Conservation (phyloP, 2,888 invertebrate species). For the Apodemia zela region DNA sequence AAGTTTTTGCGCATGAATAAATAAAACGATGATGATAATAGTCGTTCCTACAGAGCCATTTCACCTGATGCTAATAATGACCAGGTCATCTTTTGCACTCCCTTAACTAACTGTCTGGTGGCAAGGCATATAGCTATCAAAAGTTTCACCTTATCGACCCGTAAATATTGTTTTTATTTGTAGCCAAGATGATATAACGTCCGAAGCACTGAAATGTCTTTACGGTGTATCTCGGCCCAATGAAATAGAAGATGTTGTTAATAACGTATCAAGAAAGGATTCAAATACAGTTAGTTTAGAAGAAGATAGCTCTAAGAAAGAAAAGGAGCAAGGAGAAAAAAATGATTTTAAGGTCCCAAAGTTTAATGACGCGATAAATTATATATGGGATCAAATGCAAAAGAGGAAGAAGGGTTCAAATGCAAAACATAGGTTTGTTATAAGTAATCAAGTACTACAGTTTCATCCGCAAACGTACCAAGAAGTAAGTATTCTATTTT, state of each 20-base stretch:
- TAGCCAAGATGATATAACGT: conserved; percentile 66
- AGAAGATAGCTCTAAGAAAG: conserved; percentile 62
- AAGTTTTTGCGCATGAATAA: too few species aligned
- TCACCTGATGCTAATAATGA: too few species aligned
- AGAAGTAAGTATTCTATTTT: conserved; percentile 78
- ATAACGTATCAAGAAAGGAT: conserved; percentile 66
- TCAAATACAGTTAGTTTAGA: conserved; percentile 46
- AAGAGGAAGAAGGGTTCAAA: conserved; percentile 80
- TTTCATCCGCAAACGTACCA: conserved; percentile 86
- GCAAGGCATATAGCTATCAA: too few species aligned
- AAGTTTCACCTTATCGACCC: too few species aligned
- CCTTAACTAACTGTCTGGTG: too few species aligned
- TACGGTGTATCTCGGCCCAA: conserved; percentile 83
- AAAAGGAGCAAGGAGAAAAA: conserved; percentile 50
- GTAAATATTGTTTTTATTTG: background rate
- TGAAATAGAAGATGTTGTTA: conserved; percentile 73
- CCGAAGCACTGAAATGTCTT: conserved; percentile 86
- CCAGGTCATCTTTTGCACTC: too few species aligned
- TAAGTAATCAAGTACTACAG: conserved; percentile 85
- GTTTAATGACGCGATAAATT: conserved; percentile 86
- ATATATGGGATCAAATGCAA: conserved; percentile 84
- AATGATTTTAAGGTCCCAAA: conserved; percentile 81
- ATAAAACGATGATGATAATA: too few species aligned
- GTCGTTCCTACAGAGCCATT: too few species aligned
- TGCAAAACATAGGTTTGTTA: conserved; percentile 78